Base-by-base conservation (phyloP, 2,888 invertebrate genomes). In the Neria commutata region DNA sequence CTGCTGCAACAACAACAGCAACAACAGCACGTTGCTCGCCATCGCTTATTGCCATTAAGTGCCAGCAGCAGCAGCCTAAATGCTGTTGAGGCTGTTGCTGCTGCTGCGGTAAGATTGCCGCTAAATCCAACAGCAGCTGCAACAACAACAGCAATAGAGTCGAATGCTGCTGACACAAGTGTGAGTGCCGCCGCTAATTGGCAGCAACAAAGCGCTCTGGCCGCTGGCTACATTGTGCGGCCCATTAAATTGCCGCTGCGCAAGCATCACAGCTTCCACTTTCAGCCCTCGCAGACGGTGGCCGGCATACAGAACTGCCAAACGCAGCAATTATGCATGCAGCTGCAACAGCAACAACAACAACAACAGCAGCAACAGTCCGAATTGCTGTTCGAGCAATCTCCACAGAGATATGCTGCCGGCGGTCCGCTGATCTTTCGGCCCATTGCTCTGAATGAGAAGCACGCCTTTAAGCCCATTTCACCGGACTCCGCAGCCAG, bases 181-280 rank as follows among this genome's bases (percentile, higher is more conserved):
- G 47, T n/a, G 14, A 3, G 14, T 10, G 11, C 10, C n/a, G 23
- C 17, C 19, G 33, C 11, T 23, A 21, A 50, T 21, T 52, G 37
- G 21, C 54, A 26, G 33, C 47, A 54, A 24, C 54, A 46, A 11
- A 11, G 26, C 14, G 42, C 34, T 23, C 24, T 42, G 23, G 23
- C 24, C 11, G 57, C 62, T 24, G 64, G 67, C 11, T 69, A 67
- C 21, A 19, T 42, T 19, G 42, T 49, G 59, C 72, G 78, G 3
- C 79, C 80, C 26, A 69, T 80, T 57, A 78, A 76, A 34, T 60
- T 81, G 60, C 82, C 82, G 10, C 55, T 82, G 61, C 80, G 81
- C 25, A 82, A 82, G 72, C 81, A 82, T 72, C 82, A 82, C 65
- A 81, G 79, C 60, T 82, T 82, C 67, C 81, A 82, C 67, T 81